Evolutionary conservation across 1,140 invertebrate genomes (phyloP).

Genomic region (Philotrypesis tridentata): DNA sequence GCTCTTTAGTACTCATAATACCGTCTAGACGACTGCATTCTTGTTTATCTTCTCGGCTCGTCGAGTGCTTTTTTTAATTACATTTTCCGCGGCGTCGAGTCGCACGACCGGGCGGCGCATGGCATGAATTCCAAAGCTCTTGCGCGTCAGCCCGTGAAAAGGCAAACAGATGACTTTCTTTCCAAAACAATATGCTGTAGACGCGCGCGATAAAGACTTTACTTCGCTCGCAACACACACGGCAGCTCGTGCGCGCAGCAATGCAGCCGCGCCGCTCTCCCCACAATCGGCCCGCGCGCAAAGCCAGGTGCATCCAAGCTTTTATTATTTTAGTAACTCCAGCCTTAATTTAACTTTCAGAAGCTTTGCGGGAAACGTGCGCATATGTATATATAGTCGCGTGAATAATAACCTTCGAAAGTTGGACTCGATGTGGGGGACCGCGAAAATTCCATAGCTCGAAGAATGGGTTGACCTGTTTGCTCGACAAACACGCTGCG

Average conservation of each 20-base stretch:
- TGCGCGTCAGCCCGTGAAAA: background rate
- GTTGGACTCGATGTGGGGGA: background rate
- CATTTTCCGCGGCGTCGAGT: too few species aligned
- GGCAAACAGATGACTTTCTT: background rate
- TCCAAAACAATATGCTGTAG: background rate
- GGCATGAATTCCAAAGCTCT: too few species aligned
- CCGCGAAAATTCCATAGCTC: constrained; percentile 31
- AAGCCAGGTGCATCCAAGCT: background rate
- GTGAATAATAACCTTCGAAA: constrained; percentile 5
- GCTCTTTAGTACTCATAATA: background rate
- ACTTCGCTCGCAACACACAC: constrained; percentile 24
- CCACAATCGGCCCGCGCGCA: too few species aligned
- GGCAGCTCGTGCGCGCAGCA: too few species aligned
- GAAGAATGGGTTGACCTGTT: constrained; percentile 38
- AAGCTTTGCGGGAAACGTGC: background rate
- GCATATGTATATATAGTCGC: too few species aligned
- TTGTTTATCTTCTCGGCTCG: background rate
- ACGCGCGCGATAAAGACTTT: constrained; percentile 17
- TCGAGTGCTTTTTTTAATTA: constrained; percentile 32
- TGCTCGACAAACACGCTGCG: constrained; percentile 41
- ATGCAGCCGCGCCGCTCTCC: too few species aligned
- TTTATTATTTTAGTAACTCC: constrained; percentile 43
- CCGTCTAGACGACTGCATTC: background rate
- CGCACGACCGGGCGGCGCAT: too few species aligned
- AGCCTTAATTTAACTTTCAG: constrained; percentile 40